These are phyloP conservation scores for Rhinichthys klamathensis DNA, from an alignment of 2,113 vertebrate genomes.

Conservation along the genomic window DNA sequence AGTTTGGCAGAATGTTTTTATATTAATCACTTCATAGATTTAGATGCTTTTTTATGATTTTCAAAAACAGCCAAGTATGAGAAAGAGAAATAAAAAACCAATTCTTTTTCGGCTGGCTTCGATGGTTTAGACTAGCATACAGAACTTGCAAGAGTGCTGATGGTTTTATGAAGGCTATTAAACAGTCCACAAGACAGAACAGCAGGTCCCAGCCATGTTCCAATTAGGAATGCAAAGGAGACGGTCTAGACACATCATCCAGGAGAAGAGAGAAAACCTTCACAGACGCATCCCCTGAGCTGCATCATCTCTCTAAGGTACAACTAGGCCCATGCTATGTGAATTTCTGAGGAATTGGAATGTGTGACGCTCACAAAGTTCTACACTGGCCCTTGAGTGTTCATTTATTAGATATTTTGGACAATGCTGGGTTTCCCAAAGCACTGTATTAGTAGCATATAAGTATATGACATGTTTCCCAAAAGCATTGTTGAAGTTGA, in stretches of 20 bases:
- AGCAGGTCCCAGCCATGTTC: background rate
- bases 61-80: conserved; percentile 17
- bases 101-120: background rate
- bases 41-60: conserved; percentile 9
- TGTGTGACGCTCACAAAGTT: background rate
- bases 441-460: background rate
- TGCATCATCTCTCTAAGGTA: background rate
- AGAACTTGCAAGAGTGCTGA: background rate
- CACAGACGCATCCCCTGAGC: conserved; percentile 3
- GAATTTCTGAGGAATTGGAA: background rate
- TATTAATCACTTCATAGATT: conserved; percentile 14
- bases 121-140: background rate
- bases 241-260: conserved; percentile 35
- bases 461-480: background rate
- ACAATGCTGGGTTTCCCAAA: background rate
- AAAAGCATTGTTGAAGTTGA: background rate
- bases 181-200: conserved; percentile 15
- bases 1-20: background rate
- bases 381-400: background rate
- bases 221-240: conserved; percentile 29
- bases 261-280: conserved; percentile 10
- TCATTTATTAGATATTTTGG: background rate
- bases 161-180: conserved; percentile 11
- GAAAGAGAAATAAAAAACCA: background rate
- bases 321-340: background rate